Percentiles rank a stretch among this genome's conserved stretches.
Conservation (phyloP, 2,797 vertebrate species). For the Botia kubotai region DNA sequence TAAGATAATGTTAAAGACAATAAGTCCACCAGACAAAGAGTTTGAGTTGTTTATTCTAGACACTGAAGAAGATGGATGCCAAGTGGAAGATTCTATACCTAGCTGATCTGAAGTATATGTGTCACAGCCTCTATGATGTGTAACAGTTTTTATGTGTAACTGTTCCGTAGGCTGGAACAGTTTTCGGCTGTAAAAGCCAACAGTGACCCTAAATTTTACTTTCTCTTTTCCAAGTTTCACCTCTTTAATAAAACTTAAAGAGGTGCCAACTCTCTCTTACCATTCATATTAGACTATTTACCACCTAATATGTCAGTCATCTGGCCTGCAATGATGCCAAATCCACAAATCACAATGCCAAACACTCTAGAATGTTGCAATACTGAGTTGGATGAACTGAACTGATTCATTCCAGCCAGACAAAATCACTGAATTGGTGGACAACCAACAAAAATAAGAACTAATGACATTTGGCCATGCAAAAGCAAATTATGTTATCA, state of each 20-base stretch:
- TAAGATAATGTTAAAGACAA: slow-evolving; percentile 44
- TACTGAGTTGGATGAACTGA: background rate
- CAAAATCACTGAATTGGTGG: slow-evolving; percentile 13
- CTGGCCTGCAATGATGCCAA: background rate
- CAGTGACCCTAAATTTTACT: background rate
- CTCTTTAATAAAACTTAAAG: background rate
- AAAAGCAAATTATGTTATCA: slow-evolving; percentile 8
- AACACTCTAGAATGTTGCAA: slow-evolving; percentile 1
- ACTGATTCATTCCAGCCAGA: slow-evolving; percentile 13
- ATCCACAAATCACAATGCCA: background rate
- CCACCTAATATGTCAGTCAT: slow-evolving; percentile 9
- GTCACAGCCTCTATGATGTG: slow-evolving; percentile 59
- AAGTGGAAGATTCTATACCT: slow-evolving; percentile 17
- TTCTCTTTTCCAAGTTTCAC: background rate
- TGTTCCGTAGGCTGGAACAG: background rate
- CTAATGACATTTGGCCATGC: background rate
- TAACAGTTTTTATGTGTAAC: slow-evolving; percentile 23
- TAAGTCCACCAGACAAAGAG: slow-evolving; percentile 42
- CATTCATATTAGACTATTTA: background rate
- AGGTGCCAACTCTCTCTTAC: background rate
- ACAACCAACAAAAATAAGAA: background rate
- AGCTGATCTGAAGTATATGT: slow-evolving; percentile 28
- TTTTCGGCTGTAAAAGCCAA: slow-evolving; percentile 1
- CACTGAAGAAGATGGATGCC: background rate
- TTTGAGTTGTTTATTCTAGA: slow-evolving; percentile 44